Conservation (phyloP, 2,797 vertebrate genomes). For the Chromis chromis region DNA sequence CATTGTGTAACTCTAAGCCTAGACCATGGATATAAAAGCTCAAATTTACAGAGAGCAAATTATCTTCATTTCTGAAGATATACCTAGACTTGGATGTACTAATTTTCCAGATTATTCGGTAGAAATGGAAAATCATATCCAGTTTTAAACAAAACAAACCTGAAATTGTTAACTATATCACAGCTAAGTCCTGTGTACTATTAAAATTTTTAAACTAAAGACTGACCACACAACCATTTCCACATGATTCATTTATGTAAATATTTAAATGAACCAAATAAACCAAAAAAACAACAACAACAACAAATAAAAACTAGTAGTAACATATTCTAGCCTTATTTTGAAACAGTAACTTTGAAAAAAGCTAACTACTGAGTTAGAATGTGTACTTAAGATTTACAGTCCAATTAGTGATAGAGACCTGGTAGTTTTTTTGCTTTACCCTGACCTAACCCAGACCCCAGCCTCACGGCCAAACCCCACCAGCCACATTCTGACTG, state of each 20-base stretch:
- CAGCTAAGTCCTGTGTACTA: neutral
- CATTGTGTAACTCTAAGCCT: too few relatives aligned
- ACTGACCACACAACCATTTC: neutral
- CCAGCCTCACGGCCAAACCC: conserved; percentile 11
- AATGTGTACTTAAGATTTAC: neutral
- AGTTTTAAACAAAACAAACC: neutral
- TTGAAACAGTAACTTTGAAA: too few relatives aligned
- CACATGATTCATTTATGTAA: neutral
- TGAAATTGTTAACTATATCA: neutral
- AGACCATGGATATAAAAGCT: neutral
- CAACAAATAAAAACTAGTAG: neutral
- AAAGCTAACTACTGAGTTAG: too few relatives aligned
- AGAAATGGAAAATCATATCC: neutral
- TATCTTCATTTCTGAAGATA: too few relatives aligned
- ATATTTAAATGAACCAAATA: neutral
- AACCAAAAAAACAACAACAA: too few relatives aligned
- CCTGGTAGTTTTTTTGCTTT: neutral
- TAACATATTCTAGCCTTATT: neutral
- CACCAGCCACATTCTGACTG: conserved; percentile 23
- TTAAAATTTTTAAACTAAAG: conserved; percentile 2
- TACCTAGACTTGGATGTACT: neutral
- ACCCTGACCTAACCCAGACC: conserved; percentile 41
- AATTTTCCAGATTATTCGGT: neutral
- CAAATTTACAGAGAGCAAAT: neutral
- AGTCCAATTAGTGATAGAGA: conserved; percentile 12